phyloP scores from a whole-genome alignment of 2,113 vertebrate genomes.

The Chrysochloris asiatica region DNA sequence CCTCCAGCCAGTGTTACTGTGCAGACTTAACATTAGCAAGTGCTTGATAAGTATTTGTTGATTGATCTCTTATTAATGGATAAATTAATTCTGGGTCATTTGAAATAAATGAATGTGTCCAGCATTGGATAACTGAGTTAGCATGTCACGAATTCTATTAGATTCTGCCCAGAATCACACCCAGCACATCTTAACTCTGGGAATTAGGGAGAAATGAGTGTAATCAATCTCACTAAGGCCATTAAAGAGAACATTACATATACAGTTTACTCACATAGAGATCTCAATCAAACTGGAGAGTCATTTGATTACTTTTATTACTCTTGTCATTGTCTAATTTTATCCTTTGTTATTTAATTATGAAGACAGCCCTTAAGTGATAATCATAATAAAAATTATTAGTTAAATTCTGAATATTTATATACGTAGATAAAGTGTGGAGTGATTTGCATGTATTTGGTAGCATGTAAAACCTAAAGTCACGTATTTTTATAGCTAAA shows the following conservation, averaged over 20 bases:
- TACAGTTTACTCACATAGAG: conserved; percentile 28
- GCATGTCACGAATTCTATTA: conserved; percentile 69
- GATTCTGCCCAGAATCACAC: conserved; percentile 49
- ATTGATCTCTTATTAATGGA: conserved; percentile 59
- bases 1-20: not conserved
- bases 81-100: conserved; percentile 66
- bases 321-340: conserved; percentile 50
- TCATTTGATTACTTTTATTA: conserved; percentile 44
- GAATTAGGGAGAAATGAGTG: conserved; percentile 74
- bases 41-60: conserved; percentile 10
- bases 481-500: conserved; percentile 32
- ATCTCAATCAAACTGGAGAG: conserved; percentile 57
- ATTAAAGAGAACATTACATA: conserved; percentile 48
- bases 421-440: not conserved
- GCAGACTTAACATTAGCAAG: not conserved
- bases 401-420: conserved; percentile 52
- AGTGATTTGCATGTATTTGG: not conserved
- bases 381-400: conserved; percentile 37
- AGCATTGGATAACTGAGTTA: conserved; percentile 46
- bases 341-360: conserved; percentile 42
- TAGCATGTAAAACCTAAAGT: not conserved
- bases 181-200: conserved; percentile 16
- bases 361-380: conserved; percentile 34
- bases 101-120: conserved; percentile 70
- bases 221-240: conserved; percentile 68